Base-by-base conservation (phyloP, 2,113 vertebrate species). In the Rhinichthys klamathensis region DNA sequence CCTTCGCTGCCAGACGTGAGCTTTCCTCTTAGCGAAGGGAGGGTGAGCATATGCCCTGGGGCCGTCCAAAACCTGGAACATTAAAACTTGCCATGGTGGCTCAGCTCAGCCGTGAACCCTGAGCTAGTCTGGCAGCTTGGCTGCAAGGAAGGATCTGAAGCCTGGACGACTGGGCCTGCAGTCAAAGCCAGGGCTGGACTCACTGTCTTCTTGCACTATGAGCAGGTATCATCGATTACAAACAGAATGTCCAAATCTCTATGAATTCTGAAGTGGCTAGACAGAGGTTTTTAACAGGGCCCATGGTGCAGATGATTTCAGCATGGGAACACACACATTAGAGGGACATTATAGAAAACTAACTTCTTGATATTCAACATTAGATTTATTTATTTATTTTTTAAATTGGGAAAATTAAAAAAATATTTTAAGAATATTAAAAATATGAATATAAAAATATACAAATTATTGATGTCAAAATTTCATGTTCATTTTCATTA, bases 71-170 rank as follows among this genome's bases (percentile, higher is more conserved):
- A 93, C 90, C 91, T 91, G 92, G 89, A 93, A 91, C 92, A 90
- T 92, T 91, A 91, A 90, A 91, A 79, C 89, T 87, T 88, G 89
- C 82, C 87, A 84, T 85, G 73, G 80, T 78, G 63, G 84, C 79
- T 87, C 87, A 92, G 89, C 51, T 51, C 85, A 82, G 89, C 90
- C 86, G 80, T 86, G 89, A 92, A 92, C 91, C 88, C 81, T 92
- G 91, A 92, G 90, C 91, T 4, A 84, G 90, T 92, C 80, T 94
- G 93, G 92, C 93, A 92, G 90, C 70, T 87, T 76, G 89, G 90
- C 91, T 44, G 81, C 67, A 35, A 76, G 49, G 32, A 72, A 83
- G 84, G 89, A 88, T 82, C 44, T 74, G 44, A 38, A 67, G 75
- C 65, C 74, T 69, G 74, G 79, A 70, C 18, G 60, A 67, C 35